Base-by-base conservation (phyloP, 2,888 invertebrate genomes). In the Muscina levida region DNA sequence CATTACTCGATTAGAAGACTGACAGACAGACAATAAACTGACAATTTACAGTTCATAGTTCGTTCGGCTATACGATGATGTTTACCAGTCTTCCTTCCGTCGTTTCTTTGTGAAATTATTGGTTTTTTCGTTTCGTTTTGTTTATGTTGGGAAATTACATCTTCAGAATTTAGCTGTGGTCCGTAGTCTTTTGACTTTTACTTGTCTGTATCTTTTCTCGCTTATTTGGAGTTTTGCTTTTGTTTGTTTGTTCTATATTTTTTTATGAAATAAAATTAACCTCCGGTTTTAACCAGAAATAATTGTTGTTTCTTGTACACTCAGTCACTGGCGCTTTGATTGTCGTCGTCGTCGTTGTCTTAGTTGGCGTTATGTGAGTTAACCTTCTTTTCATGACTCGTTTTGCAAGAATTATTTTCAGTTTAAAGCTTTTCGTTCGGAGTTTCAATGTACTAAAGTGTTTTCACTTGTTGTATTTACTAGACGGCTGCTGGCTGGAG, bases 321-420 rank as follows among this genome's bases (percentile, higher is more conserved):
- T 51, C 10, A 31, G 22, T 53, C 24, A 22, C 53, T 13, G 19
- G 15, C 42, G 19, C 13, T 42, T 10, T 17, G 37, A 37, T 48
- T 37, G 24, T 22, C 8, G 15, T 17, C 53, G 31, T 51, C 26
- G 57, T 53, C 44, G 42, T 73, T 70, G 53, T 72, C 24, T 79
- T 72, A 72, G 72, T 42, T 31, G 46, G 39, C 46, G 67, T 62
- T 80, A 57, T 76, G 76, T n/a, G n/a, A n/a, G n/a, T 70, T 80
- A 80, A 80, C 80, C 76, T 80, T 80, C 80, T 80, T 80, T 77
- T 77, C 73, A 71, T 76, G 72, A 77, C 80, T 71, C 57, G 80
- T 77, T 80, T 80, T 72, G 70, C 80, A 77, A 80, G 80, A 80
- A 80, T 77, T 37, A 10, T 56, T 65, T 51, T 51, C 22, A 51